Percentiles rank a stretch among this genome's conserved stretches.
Evolutionary conservation across 2,797 vertebrate species (phyloP).

Genomic region (Cheirogaleus major): DNA sequence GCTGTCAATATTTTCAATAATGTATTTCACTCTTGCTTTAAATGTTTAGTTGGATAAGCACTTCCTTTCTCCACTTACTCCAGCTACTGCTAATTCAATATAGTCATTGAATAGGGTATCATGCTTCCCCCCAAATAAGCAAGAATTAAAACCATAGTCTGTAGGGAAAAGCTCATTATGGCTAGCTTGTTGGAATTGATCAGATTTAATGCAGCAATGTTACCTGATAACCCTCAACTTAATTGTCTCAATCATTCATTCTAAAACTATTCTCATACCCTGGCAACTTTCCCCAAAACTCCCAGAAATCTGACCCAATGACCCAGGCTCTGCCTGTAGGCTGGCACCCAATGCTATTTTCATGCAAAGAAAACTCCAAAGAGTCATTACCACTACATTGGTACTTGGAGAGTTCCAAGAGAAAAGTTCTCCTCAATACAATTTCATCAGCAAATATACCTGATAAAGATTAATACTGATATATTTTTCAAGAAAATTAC

Average conservation of each 20-base stretch:
- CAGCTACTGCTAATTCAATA: slow-evolving; percentile 43
- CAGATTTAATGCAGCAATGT: slow-evolving; percentile 37
- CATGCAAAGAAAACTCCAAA: not conserved
- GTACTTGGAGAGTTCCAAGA: not conserved
- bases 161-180: slow-evolving; percentile 14
- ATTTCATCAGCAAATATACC: not conserved
- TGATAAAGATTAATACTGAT: not conserved
- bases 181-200: slow-evolving; percentile 12
- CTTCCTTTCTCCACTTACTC: slow-evolving; percentile 45
- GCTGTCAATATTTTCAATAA: slow-evolving; percentile 66
- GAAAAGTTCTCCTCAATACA: not conserved
- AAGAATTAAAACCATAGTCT: slow-evolving; percentile 52
- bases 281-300: not conserved
- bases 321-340: not conserved
- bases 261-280: slow-evolving; percentile 30
- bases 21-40: slow-evolving; percentile 54
- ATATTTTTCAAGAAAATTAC: not conserved
- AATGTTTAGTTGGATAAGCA: slow-evolving; percentile 34
- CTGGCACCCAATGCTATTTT: not conserved
- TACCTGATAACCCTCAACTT: slow-evolving; percentile 23
- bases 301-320: not conserved
- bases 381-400: not conserved
- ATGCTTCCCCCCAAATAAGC: not conserved
- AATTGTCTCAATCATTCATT: slow-evolving; percentile 22
- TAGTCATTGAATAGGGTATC: not conserved